Percentiles rank a stretch among this genome's conserved stretches.
phyloP scores from a whole-genome alignment of 2,797 vertebrate genomes.

The Oryzias dopingdopingensis region DNA sequence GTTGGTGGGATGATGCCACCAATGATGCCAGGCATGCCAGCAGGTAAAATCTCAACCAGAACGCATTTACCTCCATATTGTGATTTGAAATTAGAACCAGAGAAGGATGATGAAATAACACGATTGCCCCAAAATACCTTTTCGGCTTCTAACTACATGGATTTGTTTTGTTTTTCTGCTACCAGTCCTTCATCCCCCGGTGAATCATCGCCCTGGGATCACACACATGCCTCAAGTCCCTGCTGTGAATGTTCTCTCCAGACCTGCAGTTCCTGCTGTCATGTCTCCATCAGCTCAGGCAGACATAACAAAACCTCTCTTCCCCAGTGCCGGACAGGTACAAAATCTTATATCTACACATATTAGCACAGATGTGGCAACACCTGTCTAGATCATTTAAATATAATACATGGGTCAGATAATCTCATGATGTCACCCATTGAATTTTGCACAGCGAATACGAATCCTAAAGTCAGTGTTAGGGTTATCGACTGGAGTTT shows the following conservation, averaged over 20 bases:
- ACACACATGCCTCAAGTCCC: constrained; percentile 85
- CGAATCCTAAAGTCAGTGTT: too few species aligned
- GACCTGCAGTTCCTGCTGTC: constrained; percentile 64
- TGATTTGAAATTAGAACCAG: too few species aligned
- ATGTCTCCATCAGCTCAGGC: constrained; percentile 77
- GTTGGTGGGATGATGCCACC: constrained; percentile 90
- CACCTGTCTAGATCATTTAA: too few species aligned
- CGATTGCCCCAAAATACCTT: accelerated
- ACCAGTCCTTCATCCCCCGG: constrained; percentile 86
- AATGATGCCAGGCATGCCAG: constrained; percentile 77
- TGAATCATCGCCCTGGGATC: constrained; percentile 85
- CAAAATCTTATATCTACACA: not conserved
- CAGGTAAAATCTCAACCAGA: constrained; percentile 42
- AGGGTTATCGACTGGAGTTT: too few species aligned
- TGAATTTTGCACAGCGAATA: too few species aligned
- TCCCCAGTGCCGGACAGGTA: constrained; percentile 94
- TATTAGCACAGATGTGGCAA: too few species aligned
- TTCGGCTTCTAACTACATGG: not conserved
- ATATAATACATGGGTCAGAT: too few species aligned
- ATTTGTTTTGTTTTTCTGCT: constrained; percentile 9
- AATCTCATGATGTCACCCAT: too few species aligned
- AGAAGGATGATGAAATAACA: too few species aligned
- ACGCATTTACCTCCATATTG: not conserved
- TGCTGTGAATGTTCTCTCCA: constrained; percentile 80
- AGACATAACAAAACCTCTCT: constrained; percentile 88